Conservation (phyloP, 2,113 vertebrate genomes). For the Thunnus thynnus region DNA sequence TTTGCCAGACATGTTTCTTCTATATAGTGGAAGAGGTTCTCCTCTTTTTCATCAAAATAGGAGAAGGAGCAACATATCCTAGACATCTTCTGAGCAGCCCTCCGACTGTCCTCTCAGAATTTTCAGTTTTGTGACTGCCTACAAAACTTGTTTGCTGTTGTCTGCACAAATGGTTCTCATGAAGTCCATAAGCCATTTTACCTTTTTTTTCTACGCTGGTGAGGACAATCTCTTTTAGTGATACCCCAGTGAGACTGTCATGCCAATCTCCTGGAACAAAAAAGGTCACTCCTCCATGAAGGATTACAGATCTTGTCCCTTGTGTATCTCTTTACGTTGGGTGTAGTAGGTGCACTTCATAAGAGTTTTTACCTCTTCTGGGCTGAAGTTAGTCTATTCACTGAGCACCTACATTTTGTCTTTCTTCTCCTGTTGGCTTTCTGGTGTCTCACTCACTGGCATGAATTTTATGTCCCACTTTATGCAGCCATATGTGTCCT, state of each 20-base stretch:
- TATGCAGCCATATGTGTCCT: too few species aligned
- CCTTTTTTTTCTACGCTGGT: constrained; percentile 46
- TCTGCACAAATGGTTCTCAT: constrained; percentile 41
- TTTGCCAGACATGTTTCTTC: constrained; percentile 39
- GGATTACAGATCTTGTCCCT: constrained; percentile 35
- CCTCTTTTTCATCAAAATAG: constrained; percentile 58
- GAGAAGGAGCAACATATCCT: constrained; percentile 45
- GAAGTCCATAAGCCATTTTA: constrained; percentile 47
- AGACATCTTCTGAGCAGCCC: constrained; percentile 50
- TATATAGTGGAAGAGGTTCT: constrained; percentile 39
- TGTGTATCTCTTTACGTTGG: constrained; percentile 51
- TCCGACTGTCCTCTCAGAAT: constrained; percentile 25
- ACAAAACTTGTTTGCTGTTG: constrained; percentile 48
- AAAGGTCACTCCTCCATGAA: constrained; percentile 59
- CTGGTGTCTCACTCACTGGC: too few species aligned
- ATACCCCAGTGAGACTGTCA: constrained; percentile 53
- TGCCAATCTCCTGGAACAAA: constrained; percentile 58
- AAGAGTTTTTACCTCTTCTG: neutral
- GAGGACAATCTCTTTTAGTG: constrained; percentile 49
- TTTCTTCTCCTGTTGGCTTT: too few species aligned
- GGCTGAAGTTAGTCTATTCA: too few species aligned
- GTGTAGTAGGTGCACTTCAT: constrained; percentile 60
- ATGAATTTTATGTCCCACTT: too few species aligned
- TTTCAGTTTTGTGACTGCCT: constrained; percentile 36
- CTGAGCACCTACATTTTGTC: too few species aligned